Evolutionary conservation across 2,113 vertebrate genomes (phyloP).

Genomic region (Eubucco bourcierii): DNA sequence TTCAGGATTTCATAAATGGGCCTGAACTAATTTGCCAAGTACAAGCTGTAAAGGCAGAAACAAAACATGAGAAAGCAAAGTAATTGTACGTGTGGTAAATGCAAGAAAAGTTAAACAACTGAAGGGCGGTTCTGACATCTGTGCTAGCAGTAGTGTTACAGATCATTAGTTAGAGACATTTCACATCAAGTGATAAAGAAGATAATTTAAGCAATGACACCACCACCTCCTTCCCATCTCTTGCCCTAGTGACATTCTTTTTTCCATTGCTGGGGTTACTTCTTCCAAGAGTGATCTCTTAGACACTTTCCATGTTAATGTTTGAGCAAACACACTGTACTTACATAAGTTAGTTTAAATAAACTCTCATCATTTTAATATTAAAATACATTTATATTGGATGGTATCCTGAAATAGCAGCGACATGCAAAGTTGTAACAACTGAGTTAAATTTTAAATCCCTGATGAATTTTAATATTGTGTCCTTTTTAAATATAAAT

Average conservation of each 20-base stretch:
- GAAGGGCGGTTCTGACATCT: not conserved
- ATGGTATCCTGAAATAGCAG: not conserved
- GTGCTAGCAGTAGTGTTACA: not conserved
- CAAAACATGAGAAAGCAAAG: not conserved
- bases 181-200: not conserved
- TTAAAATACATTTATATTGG: constrained; percentile 23
- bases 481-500: not conserved
- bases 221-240: not conserved
- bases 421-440: not conserved
- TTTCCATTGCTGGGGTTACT: not conserved
- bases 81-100: not conserved
- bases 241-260: not conserved
- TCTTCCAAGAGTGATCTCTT: not conserved
- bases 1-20: not conserved
- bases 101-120: constrained; percentile 15
- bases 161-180: not conserved
- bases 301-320: not conserved
- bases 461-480: constrained; percentile 38
- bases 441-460: constrained; percentile 41
- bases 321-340: not conserved
- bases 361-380: not conserved
- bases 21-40: not conserved
- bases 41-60: not conserved
- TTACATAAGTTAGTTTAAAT: not conserved
- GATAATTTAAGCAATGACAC: not conserved